Evolutionary conservation across 2,113 vertebrate species (phyloP).

Genomic region (Calyptomena viridis): DNA sequence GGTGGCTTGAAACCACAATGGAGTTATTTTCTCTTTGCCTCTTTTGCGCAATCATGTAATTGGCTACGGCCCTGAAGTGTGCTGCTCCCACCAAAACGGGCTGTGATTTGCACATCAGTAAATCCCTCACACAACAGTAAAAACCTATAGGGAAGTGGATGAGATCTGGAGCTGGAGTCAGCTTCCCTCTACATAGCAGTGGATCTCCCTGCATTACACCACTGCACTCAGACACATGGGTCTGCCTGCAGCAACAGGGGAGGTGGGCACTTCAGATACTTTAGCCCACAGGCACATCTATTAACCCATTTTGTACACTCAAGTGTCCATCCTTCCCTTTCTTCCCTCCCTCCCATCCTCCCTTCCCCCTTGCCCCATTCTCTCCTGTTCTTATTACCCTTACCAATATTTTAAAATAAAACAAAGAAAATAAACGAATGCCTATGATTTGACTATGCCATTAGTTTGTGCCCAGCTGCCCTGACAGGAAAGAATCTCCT

Average conservation of each 20-base stretch:
- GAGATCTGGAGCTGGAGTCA: not conserved
- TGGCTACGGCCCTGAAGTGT: fast-evolving
- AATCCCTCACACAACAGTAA: not conserved
- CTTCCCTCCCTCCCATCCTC: not conserved
- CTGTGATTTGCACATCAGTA: not conserved
- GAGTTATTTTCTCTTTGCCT: not conserved
- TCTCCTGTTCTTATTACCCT: not conserved
- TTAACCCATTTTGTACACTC: not conserved
- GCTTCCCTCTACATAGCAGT: not conserved
- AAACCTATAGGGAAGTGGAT: fast-evolving
- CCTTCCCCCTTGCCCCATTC: not conserved
- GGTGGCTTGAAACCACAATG: not conserved
- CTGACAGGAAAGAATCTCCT: not conserved
- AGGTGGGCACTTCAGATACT: not conserved
- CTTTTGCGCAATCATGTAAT: not conserved
- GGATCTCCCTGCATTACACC: not conserved
- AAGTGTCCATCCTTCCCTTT: not conserved
- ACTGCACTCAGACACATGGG: fast-evolving
- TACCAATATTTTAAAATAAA: not conserved
- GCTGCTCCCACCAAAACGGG: fast-evolving
- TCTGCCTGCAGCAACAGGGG: fast-evolving
- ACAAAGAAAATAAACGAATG: not conserved
- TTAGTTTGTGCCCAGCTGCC: not conserved
- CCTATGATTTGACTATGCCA: fast-evolving
- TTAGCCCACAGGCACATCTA: fast-evolving